phyloP scores from a whole-genome alignment of 2,113 vertebrate species.

The Piprites chloris region DNA sequence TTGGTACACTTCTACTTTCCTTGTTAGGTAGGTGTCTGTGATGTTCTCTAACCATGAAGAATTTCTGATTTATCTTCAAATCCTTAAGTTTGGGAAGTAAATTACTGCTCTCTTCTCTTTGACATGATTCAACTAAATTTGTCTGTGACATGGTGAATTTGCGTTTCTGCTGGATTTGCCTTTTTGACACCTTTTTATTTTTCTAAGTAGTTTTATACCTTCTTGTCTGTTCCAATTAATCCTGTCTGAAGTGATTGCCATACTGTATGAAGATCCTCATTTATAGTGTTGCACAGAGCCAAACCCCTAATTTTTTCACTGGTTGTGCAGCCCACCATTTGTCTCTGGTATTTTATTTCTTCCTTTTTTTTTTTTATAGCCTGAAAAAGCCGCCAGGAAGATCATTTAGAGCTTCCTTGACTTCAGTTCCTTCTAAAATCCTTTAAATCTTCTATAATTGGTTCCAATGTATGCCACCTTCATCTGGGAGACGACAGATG shows the following conservation, averaged over 20 bases:
- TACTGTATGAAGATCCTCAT: neutral
- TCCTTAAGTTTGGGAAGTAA: neutral
- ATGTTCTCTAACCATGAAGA: neutral
- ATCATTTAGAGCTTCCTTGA: neutral
- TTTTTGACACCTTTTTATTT: neutral
- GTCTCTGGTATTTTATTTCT: neutral
- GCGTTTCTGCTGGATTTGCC: neutral
- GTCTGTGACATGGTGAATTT: neutral
- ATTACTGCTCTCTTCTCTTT: neutral
- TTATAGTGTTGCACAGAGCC: neutral
- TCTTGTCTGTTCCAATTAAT: neutral
- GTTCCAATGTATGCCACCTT: neutral
- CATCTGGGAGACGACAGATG: neutral
- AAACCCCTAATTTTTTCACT: neutral
- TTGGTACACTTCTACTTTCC: neutral
- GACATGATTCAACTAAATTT: neutral
- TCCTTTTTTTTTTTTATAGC: neutral
- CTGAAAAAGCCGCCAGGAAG: neutral
- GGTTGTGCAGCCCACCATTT: neutral
- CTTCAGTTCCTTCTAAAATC: neutral
- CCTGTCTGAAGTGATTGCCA: neutral
- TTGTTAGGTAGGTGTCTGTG: neutral
- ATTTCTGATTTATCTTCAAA: neutral
- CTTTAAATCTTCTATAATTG: conserved; percentile 11
- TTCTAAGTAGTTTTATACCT: neutral